These are phyloP conservation scores for Poecilobothrus nobilitatus DNA, from an alignment of 2,888 invertebrate species.

Conservation along the genomic window DNA sequence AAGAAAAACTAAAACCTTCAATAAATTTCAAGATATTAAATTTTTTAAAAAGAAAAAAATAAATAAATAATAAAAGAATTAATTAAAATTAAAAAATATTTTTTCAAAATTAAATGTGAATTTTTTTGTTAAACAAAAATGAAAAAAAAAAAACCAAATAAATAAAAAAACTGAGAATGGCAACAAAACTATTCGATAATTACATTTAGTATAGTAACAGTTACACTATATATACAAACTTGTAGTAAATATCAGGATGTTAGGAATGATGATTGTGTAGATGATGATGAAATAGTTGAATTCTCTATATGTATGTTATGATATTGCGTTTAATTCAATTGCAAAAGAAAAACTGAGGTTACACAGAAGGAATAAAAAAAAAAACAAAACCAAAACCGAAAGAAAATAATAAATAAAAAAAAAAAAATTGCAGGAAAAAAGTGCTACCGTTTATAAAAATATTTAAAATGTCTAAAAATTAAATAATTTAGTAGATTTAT, in stretches of 20 bases:
- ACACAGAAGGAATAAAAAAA: no score
- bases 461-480: no score
- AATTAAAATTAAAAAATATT: constrained; percentile 4
- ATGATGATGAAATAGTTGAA: background rate
- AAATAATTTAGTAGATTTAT: no score
- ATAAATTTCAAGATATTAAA: background rate
- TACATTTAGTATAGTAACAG: background rate
- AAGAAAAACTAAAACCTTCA: background rate
- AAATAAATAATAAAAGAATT: background rate
- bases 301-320: background rate
- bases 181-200: background rate
- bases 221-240: background rate
- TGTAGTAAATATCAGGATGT: background rate
- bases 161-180: no score
- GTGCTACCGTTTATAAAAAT: no score
- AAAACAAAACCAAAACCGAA: no score
- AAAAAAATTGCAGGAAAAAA: no score
- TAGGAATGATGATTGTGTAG: background rate
- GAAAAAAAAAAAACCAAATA: background rate
- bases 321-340: background rate
- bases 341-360: no score
- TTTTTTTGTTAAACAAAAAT: background rate
- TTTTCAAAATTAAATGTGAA: background rate
- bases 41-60: background rate
- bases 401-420: no score